Evolutionary conservation across 2,888 invertebrate genomes (phyloP).

Genomic region (Uloborus plumipes): DNA sequence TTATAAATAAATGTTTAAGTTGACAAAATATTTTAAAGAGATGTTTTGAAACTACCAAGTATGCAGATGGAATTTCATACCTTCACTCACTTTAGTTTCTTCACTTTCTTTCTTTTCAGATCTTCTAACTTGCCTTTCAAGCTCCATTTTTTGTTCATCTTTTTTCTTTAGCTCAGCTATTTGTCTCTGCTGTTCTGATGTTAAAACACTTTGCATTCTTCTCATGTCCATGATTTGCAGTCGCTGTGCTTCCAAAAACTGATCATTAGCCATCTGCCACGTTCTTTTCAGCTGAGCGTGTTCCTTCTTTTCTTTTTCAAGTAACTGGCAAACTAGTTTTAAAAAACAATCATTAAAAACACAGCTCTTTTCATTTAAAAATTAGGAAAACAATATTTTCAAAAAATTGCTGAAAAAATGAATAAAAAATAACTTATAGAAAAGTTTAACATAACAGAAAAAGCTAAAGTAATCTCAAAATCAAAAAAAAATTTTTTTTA

Average conservation of each 20-base stretch:
- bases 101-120: slow-evolving; percentile 31
- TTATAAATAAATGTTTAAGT: no score
- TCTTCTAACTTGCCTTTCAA: slow-evolving; percentile 45
- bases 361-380: slow-evolving; percentile 18
- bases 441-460: no score
- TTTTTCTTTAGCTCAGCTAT: slow-evolving; percentile 71
- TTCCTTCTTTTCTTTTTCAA: slow-evolving; percentile 73
- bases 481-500: no score
- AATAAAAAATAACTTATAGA: no score
- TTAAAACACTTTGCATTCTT: slow-evolving; percentile 72
- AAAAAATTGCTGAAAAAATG: no score
- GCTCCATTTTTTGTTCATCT: slow-evolving; percentile 67
- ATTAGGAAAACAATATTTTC: no score
- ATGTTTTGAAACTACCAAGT: no score
- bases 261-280: slow-evolving; percentile 74
- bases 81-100: slow-evolving; percentile 42
- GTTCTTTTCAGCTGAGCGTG: slow-evolving; percentile 73
- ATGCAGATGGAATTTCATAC: neutral
- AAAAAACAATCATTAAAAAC: neutral
- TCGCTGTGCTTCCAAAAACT: slow-evolving; percentile 73
- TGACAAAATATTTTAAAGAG: no score
- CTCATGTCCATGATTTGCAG: slow-evolving; percentile 73
- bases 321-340: slow-evolving; percentile 70
- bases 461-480: no score
- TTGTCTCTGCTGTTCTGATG: slow-evolving; percentile 72